Conservation (phyloP, 1,140 invertebrate species). For the Heliothis subflexa region DNA sequence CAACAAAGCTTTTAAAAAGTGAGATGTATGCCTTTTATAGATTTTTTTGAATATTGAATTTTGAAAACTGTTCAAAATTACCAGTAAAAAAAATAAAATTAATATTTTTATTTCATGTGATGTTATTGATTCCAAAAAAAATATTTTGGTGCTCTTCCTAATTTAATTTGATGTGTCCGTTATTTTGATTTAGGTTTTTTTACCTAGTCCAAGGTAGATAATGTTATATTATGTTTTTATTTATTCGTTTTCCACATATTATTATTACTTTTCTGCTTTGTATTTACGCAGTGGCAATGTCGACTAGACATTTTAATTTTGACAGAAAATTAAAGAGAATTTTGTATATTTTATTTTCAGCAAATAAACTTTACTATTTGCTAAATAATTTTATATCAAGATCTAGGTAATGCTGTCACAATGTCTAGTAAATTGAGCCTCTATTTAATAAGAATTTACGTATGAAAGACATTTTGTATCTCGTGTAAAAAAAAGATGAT, state of each 20-base stretch:
- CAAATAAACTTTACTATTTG: background rate
- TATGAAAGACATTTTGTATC: conserved; percentile 63
- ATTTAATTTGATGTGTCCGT: conserved; percentile 29
- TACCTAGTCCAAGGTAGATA: conserved; percentile 45
- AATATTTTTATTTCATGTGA: conserved; percentile 44
- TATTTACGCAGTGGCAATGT: conserved; percentile 7
- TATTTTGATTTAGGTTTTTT: conserved; percentile 39
- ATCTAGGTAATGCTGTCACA: conserved; percentile 1
- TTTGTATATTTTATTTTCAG: conserved; percentile 19
- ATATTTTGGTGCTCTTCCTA: conserved; percentile 58
- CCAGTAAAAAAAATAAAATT: conserved; percentile 23
- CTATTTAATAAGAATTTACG: conserved; percentile 49
- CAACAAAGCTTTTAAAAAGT: too few relatives aligned
- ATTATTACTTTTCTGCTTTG: conserved; percentile 13
- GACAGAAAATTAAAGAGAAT: background rate
- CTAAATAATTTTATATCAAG: background rate
- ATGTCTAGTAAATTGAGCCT: conserved; percentile 5
- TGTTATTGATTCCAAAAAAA: conserved; percentile 47
- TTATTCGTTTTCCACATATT: conserved; percentile 23
- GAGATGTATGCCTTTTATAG: too few relatives aligned
- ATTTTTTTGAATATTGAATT: too few relatives aligned
- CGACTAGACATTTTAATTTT: background rate
- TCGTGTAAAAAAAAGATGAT: conserved; percentile 30
- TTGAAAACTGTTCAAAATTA: conserved; percentile 16
- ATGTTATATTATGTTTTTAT: conserved; percentile 13